Conservation (phyloP, 2,888 invertebrate genomes). For the Eilema depressum region DNA sequence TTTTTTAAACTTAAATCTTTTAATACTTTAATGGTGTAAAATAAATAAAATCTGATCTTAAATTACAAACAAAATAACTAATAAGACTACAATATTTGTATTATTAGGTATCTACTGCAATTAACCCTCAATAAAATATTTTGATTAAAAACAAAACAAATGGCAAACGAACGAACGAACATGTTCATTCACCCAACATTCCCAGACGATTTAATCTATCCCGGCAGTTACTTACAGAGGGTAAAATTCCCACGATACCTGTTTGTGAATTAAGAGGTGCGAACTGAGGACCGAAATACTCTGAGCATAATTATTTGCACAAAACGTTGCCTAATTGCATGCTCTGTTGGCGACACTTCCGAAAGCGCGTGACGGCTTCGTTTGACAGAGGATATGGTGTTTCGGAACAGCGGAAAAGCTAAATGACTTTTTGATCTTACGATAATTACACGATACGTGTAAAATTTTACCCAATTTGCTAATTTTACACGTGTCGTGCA, state of each 20-base stretch:
- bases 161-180: neutral
- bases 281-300: slow-evolving; percentile 63
- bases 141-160: neutral
- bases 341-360: slow-evolving; percentile 77
- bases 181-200: slow-evolving; percentile 46
- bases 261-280: slow-evolving; percentile 72
- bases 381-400: slow-evolving; percentile 41
- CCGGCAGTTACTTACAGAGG: slow-evolving; percentile 40
- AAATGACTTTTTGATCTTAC: slow-evolving; percentile 20
- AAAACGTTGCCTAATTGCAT: slow-evolving; percentile 82
- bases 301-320: slow-evolving; percentile 79
- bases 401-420: slow-evolving; percentile 42
- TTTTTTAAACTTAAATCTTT: no score
- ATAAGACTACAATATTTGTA: neutral
- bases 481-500: neutral
- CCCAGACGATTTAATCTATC: slow-evolving; percentile 52
- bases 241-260: slow-evolving; percentile 55
- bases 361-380: slow-evolving; percentile 70
- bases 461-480: no score
- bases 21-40: no score
- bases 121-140: neutral
- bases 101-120: no score
- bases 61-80: no score
- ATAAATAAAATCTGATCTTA: no score
- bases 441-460: neutral